Evolutionary conservation across 92 coral and sea anemone genomes (phyloP).

Genomic region (Porites divaricata): DNA sequence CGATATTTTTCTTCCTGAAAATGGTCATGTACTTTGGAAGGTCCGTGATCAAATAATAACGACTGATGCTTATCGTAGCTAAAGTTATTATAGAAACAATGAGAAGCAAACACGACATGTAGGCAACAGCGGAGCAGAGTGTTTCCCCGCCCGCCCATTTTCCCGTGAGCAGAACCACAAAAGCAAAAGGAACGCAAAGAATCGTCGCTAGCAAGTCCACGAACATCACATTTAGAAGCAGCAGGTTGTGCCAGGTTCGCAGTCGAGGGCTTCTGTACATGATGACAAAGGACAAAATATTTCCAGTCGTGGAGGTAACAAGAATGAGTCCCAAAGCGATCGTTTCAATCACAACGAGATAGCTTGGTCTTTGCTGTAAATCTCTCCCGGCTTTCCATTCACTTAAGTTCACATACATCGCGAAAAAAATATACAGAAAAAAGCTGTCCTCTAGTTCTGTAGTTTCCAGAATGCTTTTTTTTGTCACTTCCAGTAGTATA

Average conservation of each 20-base stretch:
- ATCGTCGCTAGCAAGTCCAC: conserved; percentile 66
- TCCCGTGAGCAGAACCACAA: conserved; percentile 58
- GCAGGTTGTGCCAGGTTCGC: conserved; percentile 81
- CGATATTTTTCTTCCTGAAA: conserved; percentile 63
- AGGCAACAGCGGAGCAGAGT: conserved; percentile 64
- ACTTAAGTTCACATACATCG: conserved; percentile 7
- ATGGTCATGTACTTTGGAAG: conserved; percentile 58
- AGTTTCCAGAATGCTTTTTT: too few species aligned
- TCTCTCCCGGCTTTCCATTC: conserved; percentile 39
- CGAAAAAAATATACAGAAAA: neutral
- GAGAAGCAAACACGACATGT: conserved; percentile 50
- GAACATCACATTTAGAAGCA: conserved; percentile 67
- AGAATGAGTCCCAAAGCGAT: conserved; percentile 40
- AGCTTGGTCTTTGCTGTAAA: conserved; percentile 50
- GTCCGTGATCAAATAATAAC: conserved; percentile 67
- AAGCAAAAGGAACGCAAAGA: conserved; percentile 47
- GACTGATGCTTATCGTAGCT: conserved; percentile 72
- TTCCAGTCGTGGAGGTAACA: conserved; percentile 51
- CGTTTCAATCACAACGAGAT: conserved; percentile 60
- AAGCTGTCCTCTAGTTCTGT: too few species aligned
- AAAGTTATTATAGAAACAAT: conserved; percentile 59
- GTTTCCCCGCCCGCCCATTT: conserved; percentile 46
- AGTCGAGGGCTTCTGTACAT: conserved; percentile 74
- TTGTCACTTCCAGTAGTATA: too few species aligned
- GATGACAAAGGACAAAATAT: conserved; percentile 60